Evolutionary conservation across 2,797 vertebrate species (phyloP), one percentile per base, ranked within the genome.

Genomic region (Kryptolebias ocellatus): DNA sequence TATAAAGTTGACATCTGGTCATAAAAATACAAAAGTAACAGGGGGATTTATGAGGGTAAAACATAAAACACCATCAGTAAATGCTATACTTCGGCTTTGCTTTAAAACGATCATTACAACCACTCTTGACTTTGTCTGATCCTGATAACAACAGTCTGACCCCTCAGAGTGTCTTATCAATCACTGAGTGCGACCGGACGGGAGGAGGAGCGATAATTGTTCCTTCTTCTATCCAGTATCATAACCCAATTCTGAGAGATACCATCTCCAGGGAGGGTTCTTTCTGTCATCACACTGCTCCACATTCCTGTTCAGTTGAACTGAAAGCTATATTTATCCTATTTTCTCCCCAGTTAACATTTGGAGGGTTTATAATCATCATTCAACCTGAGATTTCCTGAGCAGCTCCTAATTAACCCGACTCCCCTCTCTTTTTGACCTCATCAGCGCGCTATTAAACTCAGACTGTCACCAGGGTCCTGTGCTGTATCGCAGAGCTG

Each of bases 381-480:
- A 85, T 87, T 91, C 87, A 90, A 92, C 91, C 85, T 89, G 90
- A 93, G 91, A 92, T 90, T 91, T 89, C 53, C 76, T 72, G 76
- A 91, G 86, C 81, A 83, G 84, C 90, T 91, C 81, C 86, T 85
- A 94, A 94, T 94, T 94, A 94, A 93, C 92, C 92, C 42, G 44
- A 60, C 79, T 81, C 85, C 77, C 84, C 88, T 81, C 82, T 87
- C 70, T 80, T 72, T 85, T 78, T 90, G 90, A 93, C 91, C 92
- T 93, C 93, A 92, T 93, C 89, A 92, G 85, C 76, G 73, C 65
- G 81, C 80, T 80, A 83, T 90, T 91, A 91, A 87, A 83, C 74
- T 81, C 76, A 63, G 65, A 64, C 28, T 54, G 85, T 86, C 91
- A 86, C 87, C 67, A 75, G 82, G 87, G 90, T 79, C 84, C 68